These are phyloP conservation scores for Nansenia antarctica DNA, from an alignment of 2,113 vertebrate genomes.

Conservation along the genomic window DNA sequence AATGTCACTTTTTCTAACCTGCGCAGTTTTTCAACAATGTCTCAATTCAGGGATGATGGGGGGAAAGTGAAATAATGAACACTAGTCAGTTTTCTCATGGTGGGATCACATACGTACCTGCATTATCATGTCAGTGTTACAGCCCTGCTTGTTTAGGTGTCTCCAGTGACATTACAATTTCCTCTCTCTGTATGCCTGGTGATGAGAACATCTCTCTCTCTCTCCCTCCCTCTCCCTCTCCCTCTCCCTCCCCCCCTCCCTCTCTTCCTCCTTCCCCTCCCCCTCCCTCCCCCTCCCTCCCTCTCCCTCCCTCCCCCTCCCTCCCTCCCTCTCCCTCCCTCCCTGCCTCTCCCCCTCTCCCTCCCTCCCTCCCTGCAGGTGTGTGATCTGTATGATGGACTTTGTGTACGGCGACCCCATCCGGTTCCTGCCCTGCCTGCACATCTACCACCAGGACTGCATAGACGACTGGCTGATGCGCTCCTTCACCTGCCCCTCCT, in stretches of 20 bases:
- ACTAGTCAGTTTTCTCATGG: too few species aligned
- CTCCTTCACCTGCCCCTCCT: slow-evolving; percentile 97
- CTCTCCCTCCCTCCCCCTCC: background rate
- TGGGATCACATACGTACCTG: too few species aligned
- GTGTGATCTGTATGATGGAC: slow-evolving; percentile 99
- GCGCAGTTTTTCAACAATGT: too few species aligned
- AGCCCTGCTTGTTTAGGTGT: too few species aligned
- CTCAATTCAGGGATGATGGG: too few species aligned
- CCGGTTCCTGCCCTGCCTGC: slow-evolving; percentile 98
- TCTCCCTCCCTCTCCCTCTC: background rate
- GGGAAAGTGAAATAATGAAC: too few species aligned
- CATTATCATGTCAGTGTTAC: too few species aligned
- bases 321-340: too few species aligned
- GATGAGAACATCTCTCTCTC: background rate
- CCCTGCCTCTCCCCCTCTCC: too few species aligned
- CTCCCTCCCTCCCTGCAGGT: slow-evolving; percentile 77
- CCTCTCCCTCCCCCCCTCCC: background rate
- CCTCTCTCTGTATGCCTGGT: background rate
- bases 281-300: too few species aligned
- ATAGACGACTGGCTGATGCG: slow-evolving; percentile 99
- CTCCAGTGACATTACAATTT: too few species aligned
- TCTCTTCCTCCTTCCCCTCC: background rate
- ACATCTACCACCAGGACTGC: slow-evolving; percentile 99
- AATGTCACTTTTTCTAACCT: too few species aligned
- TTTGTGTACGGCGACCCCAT: slow-evolving; percentile 98